Percentiles rank a stretch among this genome's conserved stretches.
These are phyloP conservation scores for Eupeodes latifasciatus DNA, from an alignment of 2,888 invertebrate genomes.

Conservation along the genomic window DNA sequence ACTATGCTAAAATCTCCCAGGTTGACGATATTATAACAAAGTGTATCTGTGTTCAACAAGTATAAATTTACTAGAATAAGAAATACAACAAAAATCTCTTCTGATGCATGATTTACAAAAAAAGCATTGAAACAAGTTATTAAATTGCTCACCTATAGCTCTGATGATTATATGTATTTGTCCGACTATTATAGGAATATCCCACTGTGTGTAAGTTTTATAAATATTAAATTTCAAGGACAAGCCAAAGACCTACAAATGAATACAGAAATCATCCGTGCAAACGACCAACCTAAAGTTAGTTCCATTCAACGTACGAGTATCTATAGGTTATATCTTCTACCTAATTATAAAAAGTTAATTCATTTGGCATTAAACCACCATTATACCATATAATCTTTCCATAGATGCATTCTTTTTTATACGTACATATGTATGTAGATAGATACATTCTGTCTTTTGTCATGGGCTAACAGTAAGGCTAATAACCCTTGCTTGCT, in stretches of 20 bases:
- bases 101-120: no score
- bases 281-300: slow-evolving; percentile 27
- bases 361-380: slow-evolving; percentile 44
- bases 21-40: no score
- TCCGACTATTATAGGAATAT: no score
- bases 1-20: no score
- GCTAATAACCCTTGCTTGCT: slow-evolving; percentile 39
- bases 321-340: background rate
- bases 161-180: no score
- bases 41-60: no score
- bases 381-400: background rate
- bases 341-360: slow-evolving; percentile 2
- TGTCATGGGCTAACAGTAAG: slow-evolving; percentile 4
- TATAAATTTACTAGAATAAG: no score
- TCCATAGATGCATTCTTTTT: background rate
- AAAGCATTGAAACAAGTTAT: no score
- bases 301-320: slow-evolving; percentile 24
- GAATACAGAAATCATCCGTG: slow-evolving; percentile 40
- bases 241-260: slow-evolving; percentile 58
- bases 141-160: no score
- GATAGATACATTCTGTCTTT: no score
- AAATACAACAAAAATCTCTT: no score
- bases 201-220: background rate
- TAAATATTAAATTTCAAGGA: slow-evolving; percentile 51
- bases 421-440: no score